phyloP scores from a whole-genome alignment of 2,888 invertebrate genomes.

The Pimpla rufipes region DNA sequence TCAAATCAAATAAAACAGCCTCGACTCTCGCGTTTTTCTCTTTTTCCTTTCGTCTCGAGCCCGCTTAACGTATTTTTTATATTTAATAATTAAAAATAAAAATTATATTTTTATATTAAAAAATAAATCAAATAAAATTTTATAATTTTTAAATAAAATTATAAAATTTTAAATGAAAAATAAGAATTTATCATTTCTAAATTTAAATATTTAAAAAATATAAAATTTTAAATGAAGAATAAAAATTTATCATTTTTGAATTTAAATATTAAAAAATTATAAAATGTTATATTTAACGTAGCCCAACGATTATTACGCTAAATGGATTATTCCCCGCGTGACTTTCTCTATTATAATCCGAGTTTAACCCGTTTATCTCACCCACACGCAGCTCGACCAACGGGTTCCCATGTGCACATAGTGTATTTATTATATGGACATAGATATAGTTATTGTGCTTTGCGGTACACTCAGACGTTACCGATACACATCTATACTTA shows the following conservation, averaged over 20 bases:
- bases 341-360: slow-evolving; percentile 65
- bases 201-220: too few species aligned
- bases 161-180: too few species aligned
- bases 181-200: too few species aligned
- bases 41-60: slow-evolving; percentile 10
- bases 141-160: too few species aligned
- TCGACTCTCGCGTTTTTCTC: slow-evolving; percentile 4
- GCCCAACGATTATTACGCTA: slow-evolving; percentile 51
- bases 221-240: too few species aligned
- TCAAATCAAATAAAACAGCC: slow-evolving; percentile 4
- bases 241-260: too few species aligned
- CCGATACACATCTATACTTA: not conserved
- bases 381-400: slow-evolving; percentile 36
- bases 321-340: slow-evolving; percentile 52
- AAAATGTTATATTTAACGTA: slow-evolving; percentile 47
- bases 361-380: slow-evolving; percentile 61
- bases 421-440: not conserved
- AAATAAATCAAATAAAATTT: too few species aligned
- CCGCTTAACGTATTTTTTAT: slow-evolving; percentile 21
- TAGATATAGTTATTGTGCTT: too few species aligned
- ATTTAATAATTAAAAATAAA: too few species aligned
- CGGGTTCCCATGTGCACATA: slow-evolving; percentile 43
- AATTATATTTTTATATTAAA: too few species aligned
- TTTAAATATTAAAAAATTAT: too few species aligned
- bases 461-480: not conserved